Evolutionary conservation across 2,888 invertebrate genomes (phyloP).

Genomic region (Platerodrilus igneus): DNA sequence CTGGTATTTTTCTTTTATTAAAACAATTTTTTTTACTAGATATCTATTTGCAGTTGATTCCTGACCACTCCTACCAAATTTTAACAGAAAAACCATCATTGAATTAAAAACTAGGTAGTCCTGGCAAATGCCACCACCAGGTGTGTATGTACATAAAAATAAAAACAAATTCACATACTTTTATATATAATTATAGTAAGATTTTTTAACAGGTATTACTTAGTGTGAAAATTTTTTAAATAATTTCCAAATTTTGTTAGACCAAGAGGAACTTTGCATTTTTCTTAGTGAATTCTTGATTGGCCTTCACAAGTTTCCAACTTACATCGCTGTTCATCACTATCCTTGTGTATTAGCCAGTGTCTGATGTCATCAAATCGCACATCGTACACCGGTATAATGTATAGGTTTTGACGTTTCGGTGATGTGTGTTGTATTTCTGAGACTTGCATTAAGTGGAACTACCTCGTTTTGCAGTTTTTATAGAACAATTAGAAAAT

Average conservation of each 20-base stretch:
- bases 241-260: constrained; percentile 12
- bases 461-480: background rate
- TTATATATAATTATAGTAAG: no score
- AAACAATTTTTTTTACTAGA: no score
- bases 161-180: no score
- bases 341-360: constrained; percentile 9
- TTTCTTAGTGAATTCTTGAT: no score
- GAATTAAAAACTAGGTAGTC: no score
- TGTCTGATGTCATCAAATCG: constrained; percentile 7
- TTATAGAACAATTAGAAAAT: background rate
- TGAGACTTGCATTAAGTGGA: background rate
- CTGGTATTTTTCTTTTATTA: no score
- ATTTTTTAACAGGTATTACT: no score
- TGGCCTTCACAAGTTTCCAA: constrained; percentile 10
- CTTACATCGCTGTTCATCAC: constrained; percentile 14
- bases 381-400: constrained; percentile 5
- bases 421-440: background rate
- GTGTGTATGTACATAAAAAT: no score
- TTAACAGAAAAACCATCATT: no score
- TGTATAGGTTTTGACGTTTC: constrained; percentile 1
- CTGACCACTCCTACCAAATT: no score
- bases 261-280: constrained; percentile 7
- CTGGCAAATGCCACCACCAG: no score
- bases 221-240: constrained; percentile 14
- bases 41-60: no score